phyloP scores from a whole-genome alignment of 2,797 vertebrate genomes.

The Cirrhinus mrigala region DNA sequence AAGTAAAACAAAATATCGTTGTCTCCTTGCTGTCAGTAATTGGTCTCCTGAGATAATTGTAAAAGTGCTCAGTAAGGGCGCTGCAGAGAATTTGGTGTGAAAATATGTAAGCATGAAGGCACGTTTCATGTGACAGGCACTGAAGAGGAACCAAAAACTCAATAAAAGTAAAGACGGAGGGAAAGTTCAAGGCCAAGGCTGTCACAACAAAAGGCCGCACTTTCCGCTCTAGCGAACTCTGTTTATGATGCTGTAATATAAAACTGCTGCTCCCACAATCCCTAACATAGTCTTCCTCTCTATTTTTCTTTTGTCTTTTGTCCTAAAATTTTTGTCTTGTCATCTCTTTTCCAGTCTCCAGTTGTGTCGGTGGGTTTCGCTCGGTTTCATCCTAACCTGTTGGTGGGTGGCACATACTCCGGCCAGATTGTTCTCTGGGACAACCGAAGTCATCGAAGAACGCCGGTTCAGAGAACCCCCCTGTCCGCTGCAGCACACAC shows the following conservation, averaged over 20 bases:
- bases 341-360: constrained; percentile 83
- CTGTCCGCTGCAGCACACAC: constrained; percentile 96
- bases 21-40: constrained; percentile 28
- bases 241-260: constrained; percentile 82
- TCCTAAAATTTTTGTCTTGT: constrained; percentile 55
- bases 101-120: constrained; percentile 53
- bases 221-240: constrained; percentile 76
- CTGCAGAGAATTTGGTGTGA: constrained; percentile 29
- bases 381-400: constrained; percentile 95
- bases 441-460: constrained; percentile 95
- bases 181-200: constrained; percentile 75
- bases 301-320: constrained; percentile 40
- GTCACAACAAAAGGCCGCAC: constrained; percentile 78
- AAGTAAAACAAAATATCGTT: constrained; percentile 22
- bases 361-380: constrained; percentile 98
- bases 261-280: constrained; percentile 79
- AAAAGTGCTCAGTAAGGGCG: constrained; percentile 26
- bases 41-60: constrained; percentile 51
- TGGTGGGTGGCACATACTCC: constrained; percentile 95
- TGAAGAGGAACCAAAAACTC: constrained; percentile 78
- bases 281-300: constrained; percentile 58
- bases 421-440: constrained; percentile 98
- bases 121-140: constrained; percentile 70
- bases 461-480: constrained; percentile 94
- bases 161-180: constrained; percentile 73